Evolutionary conservation across 2,888 invertebrate genomes (phyloP).

Genomic region (Drosophila fulvimacula): DNA sequence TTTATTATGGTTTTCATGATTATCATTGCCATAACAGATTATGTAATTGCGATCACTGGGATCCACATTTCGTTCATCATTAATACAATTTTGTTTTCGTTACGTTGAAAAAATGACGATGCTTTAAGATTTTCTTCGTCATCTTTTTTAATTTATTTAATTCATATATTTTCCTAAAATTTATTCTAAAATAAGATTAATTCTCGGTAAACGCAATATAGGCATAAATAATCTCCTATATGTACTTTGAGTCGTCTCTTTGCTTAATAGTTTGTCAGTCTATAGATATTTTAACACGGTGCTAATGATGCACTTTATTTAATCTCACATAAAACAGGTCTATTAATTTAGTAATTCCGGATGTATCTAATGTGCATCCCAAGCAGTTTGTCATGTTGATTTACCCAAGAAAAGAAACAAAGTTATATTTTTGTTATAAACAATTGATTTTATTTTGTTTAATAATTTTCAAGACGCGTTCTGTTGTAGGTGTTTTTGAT

Average conservation of each 20-base stretch:
- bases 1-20: no score
- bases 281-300: not conserved
- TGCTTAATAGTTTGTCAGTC: not conserved
- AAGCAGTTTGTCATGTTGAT: not conserved
- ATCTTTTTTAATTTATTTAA: not conserved
- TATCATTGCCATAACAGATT: no score
- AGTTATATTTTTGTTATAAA: not conserved
- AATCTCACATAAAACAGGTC: not conserved
- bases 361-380: no score
- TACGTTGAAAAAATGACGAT: no score
- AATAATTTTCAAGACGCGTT: constrained; percentile 1
- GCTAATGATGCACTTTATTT: not conserved
- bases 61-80: no score
- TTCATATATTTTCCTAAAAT: not conserved
- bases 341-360: not conserved
- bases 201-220: not conserved
- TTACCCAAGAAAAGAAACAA: not conserved
- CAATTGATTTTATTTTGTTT: constrained; percentile 1
- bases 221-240: not conserved
- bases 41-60: no score
- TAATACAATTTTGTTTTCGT: no score
- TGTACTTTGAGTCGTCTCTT: not conserved
- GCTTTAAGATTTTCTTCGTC: not conserved
- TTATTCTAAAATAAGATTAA: not conserved
- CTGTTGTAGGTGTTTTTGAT: not conserved